Evolutionary conservation across 1,140 invertebrate species (phyloP).

Genomic region (Pentalonia nigronervosa): DNA sequence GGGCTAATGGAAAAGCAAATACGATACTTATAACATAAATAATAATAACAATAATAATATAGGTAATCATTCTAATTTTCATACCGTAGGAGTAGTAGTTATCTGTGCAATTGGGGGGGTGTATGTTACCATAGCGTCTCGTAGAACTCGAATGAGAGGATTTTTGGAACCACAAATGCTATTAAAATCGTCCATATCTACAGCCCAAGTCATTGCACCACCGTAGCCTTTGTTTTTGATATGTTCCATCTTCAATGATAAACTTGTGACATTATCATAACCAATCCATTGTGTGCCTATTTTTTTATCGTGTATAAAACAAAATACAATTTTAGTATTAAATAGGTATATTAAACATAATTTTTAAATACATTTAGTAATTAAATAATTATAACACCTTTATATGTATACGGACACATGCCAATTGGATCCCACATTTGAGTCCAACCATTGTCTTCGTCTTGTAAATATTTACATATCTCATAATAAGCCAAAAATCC

Average conservation of each 20-base stretch:
- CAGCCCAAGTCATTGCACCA: conserved; percentile 87
- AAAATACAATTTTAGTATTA: conserved; percentile 8
- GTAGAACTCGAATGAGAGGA: conserved; percentile 74
- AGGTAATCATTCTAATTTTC: conserved; percentile 58
- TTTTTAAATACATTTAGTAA: neutral
- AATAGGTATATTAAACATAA: neutral
- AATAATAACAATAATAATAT: neutral
- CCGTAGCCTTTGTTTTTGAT: conserved; percentile 82
- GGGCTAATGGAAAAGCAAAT: conserved; percentile 66
- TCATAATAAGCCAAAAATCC: conserved; percentile 85
- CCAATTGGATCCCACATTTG: conserved; percentile 83
- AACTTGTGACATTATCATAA: conserved; percentile 81
- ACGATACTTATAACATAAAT: neutral
- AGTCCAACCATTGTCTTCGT: conserved; percentile 73
- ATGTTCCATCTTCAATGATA: conserved; percentile 88
- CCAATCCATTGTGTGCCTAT: conserved; percentile 85
- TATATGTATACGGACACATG: conserved; percentile 84
- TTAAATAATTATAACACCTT: conserved; percentile 67
- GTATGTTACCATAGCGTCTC: conserved; percentile 78
- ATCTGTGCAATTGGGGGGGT: conserved; percentile 73
- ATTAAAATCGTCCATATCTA: conserved; percentile 86
- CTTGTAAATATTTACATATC: conserved; percentile 59
- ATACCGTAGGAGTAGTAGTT: conserved; percentile 75
- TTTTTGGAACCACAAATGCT: conserved; percentile 79
- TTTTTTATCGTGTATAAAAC: neutral